Conservation (phyloP, 2,888 invertebrate genomes). For the Polyommatus icarus region DNA sequence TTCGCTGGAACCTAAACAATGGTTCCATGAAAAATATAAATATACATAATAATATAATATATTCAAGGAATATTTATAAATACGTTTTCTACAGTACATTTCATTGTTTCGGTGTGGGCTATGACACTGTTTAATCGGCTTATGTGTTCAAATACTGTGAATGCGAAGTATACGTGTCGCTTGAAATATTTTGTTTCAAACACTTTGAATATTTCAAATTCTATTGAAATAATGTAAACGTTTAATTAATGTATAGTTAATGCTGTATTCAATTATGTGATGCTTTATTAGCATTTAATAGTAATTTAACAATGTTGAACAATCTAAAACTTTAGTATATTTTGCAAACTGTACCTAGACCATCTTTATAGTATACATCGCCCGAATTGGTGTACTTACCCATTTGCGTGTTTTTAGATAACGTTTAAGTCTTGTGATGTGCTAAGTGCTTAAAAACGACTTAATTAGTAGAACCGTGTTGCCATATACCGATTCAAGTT, state of each 20-base stretch:
- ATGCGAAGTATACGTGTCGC: constrained; percentile 20
- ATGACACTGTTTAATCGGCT: constrained; percentile 33
- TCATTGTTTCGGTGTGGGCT: constrained; percentile 12
- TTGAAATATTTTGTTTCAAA: constrained; percentile 6
- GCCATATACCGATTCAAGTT: too few species aligned
- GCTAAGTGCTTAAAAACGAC: too few species aligned
- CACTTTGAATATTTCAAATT: constrained; percentile 1
- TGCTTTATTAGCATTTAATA: too few species aligned
- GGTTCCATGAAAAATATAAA: background rate
- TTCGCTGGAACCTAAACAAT: constrained; percentile 1
- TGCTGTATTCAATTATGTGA: background rate
- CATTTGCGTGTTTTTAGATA: too few species aligned
- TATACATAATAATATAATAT: too few species aligned
- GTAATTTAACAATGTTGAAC: too few species aligned
- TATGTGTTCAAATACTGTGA: constrained; percentile 33
- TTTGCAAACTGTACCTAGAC: too few species aligned
- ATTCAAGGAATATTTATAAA: constrained; percentile 20
- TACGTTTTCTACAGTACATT: constrained; percentile 27
- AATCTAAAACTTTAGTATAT: too few species aligned
- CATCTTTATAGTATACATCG: too few species aligned
- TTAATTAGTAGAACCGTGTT: too few species aligned
- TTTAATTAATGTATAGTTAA: background rate
- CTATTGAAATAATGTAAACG: constrained; percentile 15
- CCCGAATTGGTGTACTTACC: too few species aligned
- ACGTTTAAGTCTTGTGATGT: too few species aligned